Evolutionary conservation across 2,888 invertebrate species (phyloP).

Genomic region (Danaus chrysippus): DNA sequence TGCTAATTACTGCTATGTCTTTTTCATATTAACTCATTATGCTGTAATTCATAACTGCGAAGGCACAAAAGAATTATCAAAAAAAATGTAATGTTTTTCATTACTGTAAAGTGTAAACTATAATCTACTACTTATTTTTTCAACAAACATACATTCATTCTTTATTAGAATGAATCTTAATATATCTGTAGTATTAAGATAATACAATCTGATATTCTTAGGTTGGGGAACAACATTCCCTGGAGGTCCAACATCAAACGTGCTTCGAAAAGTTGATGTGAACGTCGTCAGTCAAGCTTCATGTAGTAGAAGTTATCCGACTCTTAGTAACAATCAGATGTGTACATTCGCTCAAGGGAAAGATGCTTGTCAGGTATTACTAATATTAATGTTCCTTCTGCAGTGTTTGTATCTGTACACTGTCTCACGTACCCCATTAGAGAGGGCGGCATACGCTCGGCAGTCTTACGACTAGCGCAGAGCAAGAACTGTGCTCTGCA

Average conservation of each 20-base stretch:
- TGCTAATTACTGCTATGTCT: too few species aligned
- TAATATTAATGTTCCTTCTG: too few species aligned
- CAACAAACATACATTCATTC: not conserved
- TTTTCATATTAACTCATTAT: too few species aligned
- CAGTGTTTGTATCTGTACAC: not conserved
- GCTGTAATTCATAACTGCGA: too few species aligned
- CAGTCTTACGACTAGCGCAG: too few species aligned
- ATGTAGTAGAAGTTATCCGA: conserved; percentile 51
- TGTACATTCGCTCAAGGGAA: conserved; percentile 74
- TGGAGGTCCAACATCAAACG: conserved; percentile 70
- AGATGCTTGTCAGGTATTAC: conserved; percentile 79
- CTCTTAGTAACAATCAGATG: conserved; percentile 49
- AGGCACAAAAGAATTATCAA: too few species aligned
- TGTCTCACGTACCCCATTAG: too few species aligned
- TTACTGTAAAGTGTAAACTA: too few species aligned
- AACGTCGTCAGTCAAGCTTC: conserved; percentile 61
- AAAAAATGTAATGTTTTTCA: too few species aligned
- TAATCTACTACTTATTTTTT: not conserved
- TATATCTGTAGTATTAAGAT: not conserved
- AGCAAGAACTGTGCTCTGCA: too few species aligned
- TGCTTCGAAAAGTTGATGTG: conserved; percentile 74
- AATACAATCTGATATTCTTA: conserved; percentile 37
- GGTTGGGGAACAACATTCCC: conserved; percentile 80
- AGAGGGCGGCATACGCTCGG: too few species aligned
- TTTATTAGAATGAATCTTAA: not conserved